Conservation (phyloP, 2,888 invertebrate genomes). For the Sepioteuthis lessoniana region DNA sequence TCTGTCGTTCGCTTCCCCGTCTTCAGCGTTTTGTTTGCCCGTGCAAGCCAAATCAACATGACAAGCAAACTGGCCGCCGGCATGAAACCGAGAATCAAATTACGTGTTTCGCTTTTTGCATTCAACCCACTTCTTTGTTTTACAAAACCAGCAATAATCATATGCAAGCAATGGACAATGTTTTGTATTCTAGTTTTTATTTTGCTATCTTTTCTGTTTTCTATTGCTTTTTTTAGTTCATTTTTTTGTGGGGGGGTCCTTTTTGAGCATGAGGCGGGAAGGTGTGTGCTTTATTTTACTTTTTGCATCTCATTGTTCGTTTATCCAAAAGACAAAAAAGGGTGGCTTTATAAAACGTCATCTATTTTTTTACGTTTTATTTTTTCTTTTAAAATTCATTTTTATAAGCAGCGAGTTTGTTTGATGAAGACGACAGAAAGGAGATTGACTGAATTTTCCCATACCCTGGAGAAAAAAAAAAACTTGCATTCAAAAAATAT, state of each 20-base stretch:
- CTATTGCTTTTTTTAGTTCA: neutral
- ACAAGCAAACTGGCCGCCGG: neutral
- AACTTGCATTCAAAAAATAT: no score
- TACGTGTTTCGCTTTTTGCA: neutral
- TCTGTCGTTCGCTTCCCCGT: neutral
- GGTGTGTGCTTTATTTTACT: neutral
- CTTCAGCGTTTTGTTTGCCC: neutral
- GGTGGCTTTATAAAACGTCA: neutral
- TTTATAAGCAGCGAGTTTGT: neutral
- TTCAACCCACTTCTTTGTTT: neutral
- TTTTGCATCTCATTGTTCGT: neutral
- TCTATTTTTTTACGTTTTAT: neutral
- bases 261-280: no score
- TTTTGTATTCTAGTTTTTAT: neutral
- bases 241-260: no score
- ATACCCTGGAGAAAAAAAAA: no score
- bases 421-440: no score
- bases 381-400: neutral
- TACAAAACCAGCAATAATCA: neutral
- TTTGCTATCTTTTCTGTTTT: neutral
- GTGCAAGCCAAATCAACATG: neutral
- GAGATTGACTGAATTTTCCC: no score
- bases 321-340: neutral
- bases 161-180: conserved; percentile 14
- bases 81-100: neutral